phyloP scores from a whole-genome alignment of 2,888 invertebrate species.

The Rhorus exstirpatorius region DNA sequence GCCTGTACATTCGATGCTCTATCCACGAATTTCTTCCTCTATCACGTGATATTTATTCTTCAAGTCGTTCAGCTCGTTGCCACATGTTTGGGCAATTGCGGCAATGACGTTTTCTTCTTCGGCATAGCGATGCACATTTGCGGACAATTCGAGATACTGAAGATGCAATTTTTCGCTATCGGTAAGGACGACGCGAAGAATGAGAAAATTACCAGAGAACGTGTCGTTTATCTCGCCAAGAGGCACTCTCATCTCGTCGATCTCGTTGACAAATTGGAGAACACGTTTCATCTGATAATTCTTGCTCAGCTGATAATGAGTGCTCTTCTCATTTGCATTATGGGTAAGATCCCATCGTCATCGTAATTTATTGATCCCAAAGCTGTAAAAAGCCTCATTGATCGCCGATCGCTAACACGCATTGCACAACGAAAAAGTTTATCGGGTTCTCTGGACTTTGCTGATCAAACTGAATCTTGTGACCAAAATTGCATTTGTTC shows the following conservation, averaged over 20 bases:
- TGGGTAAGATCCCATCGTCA: conserved; percentile 66
- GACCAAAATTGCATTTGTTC: not conserved
- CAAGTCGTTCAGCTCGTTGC: conserved; percentile 71
- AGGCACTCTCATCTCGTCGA: conserved; percentile 71
- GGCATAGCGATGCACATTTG: conserved; percentile 81
- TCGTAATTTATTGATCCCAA: not conserved
- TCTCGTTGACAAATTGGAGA: conserved; percentile 70
- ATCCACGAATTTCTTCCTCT: conserved; percentile 48
- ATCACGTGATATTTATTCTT: conserved; percentile 70
- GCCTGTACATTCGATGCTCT: conserved; percentile 67
- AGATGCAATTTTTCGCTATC: conserved; percentile 71
- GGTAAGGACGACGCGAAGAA: conserved; percentile 2
- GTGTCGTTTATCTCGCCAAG: conserved; percentile 55
- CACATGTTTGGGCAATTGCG: conserved; percentile 72
- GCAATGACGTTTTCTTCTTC: conserved; percentile 80
- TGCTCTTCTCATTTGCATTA: conserved; percentile 73
- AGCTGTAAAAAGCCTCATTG: too few relatives aligned
- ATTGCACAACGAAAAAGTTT: not conserved
- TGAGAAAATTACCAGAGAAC: conserved; percentile 33
- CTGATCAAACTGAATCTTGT: too few relatives aligned
- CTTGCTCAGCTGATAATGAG: conserved; percentile 72
- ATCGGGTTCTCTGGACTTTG: too few relatives aligned
- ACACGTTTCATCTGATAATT: conserved; percentile 73
- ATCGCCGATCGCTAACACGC: too few relatives aligned
- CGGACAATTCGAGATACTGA: conserved; percentile 81